Evolutionary conservation across 2,797 vertebrate genomes (phyloP).

Genomic region (Sebastes steindachneri): DNA sequence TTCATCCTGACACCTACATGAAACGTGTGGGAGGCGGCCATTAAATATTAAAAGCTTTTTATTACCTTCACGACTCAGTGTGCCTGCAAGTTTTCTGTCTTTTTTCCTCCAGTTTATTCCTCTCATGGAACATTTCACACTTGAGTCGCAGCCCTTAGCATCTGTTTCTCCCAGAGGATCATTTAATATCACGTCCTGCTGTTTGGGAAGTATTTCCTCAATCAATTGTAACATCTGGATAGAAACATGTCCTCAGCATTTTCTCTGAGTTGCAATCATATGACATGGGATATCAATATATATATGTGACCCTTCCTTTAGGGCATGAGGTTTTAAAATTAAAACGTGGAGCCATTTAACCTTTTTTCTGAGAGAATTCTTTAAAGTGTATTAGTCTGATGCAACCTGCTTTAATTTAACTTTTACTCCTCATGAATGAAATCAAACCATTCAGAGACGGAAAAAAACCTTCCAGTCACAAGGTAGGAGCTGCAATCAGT

Average conservation of each 20-base stretch:
- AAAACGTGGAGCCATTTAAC: no score
- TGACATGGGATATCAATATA: no score
- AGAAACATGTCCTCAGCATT: neutral
- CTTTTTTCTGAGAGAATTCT: no score
- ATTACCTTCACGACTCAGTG: neutral
- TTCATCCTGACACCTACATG: constrained; percentile 19
- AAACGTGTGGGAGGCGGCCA: neutral
- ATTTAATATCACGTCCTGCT: neutral
- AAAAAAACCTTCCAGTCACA: no score
- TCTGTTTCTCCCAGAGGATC: neutral
- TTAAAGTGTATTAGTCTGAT: no score
- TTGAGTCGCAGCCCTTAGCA: neutral
- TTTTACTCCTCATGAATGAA: no score
- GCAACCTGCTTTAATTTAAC: no score
- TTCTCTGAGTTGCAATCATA: neutral
- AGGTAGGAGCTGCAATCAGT: no score
- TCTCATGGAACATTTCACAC: neutral
- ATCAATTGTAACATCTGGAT: neutral
- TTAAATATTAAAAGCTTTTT: constrained; percentile 39
- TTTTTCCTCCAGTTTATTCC: neutral
- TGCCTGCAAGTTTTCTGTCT: neutral
- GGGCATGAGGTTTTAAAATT: no score
- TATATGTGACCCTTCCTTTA: no score
- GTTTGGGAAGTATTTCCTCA: neutral
- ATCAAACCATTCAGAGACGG: no score